A percentile compares a stretch with the other conserved stretches of the same genome.
Conservation (phyloP, 2,113 vertebrate species). For the Coturnix japonica region DNA sequence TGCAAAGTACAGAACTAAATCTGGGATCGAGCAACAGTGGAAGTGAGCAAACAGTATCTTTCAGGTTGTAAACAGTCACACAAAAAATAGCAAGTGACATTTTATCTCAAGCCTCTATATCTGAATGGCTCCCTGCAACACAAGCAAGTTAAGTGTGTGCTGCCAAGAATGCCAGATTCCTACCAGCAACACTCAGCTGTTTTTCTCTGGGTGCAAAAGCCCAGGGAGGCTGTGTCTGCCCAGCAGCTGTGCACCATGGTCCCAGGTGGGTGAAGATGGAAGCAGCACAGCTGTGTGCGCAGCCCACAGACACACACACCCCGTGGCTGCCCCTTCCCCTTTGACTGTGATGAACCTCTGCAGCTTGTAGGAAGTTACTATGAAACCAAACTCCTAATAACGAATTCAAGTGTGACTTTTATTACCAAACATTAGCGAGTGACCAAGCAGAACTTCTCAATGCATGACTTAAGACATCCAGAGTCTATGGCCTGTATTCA, state of each 20-base stretch:
- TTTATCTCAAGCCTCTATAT: neutral
- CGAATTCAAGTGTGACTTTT: neutral
- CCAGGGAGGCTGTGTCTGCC: neutral
- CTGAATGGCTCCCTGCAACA: neutral
- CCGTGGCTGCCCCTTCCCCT: neutral
- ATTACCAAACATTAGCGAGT: neutral
- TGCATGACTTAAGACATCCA: neutral
- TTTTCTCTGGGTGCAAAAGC: neutral
- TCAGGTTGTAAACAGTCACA: neutral
- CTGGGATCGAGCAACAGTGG: neutral
- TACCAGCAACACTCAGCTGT: slow-evolving; percentile 1
- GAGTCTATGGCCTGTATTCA: neutral
- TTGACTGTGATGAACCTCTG: neutral
- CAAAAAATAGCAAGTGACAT: neutral
- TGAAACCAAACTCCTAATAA: neutral
- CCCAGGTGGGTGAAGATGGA: neutral
- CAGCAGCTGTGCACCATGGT: neutral
- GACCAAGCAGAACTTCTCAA: neutral
- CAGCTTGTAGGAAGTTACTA: neutral
- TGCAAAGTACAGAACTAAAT: neutral
- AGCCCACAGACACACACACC: neutral
- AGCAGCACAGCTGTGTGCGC: neutral
- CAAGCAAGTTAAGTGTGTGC: neutral
- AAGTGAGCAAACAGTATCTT: neutral
- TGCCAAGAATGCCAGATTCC: slow-evolving; percentile 34